Base-by-base conservation (phyloP, 2,888 invertebrate genomes). In the Netelia inedita region DNA sequence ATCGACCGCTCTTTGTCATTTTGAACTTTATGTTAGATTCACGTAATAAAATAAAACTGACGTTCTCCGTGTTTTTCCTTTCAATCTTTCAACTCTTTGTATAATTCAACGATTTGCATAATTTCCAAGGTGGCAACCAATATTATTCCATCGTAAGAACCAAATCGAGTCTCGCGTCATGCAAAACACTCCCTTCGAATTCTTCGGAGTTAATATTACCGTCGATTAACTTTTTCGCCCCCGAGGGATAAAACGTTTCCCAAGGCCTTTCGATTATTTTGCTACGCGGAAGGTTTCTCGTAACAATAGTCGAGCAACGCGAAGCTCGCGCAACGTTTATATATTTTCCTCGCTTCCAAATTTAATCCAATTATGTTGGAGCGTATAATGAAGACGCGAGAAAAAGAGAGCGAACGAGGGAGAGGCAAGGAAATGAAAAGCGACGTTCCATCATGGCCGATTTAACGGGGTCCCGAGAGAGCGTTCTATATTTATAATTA, bases 401-500 rank as follows among this genome's bases (percentile, higher is more conserved):
- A 57, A 68, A 55, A 76, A 66, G 43, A 46, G 50, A 41, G 53
- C 71, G 68, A 76, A 66, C 50, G 82, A 72, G 71, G 21, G 57
- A 68, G 80, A 80, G 79, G 75, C 73, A 79, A 72, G 75, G 68
- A 79, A 79, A 81, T 80, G 73, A 79, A 76, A 72, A 69, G 72
- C 74, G 71, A 55, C 78, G 85, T 82, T 81, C 61, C 72, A 76
- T 86, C 82, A 87, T 86, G 87, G 88, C 87, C 89, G 89, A 91
- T 91, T 91, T 90, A 90, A 69, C 69, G 50, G 86, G 82, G 85
- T 85, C 88, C 90, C 89, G 21, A n/a, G n/a, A 88, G 89, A 72
- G 59, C 55, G 88, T 89, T 88, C 91, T 91, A 91, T 90, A 92
- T 91, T 91, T 92, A 89, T 91, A 92, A 93, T 92, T 92, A 92